A percentile compares a stretch with the other conserved stretches of the same genome.
These are phyloP conservation scores for Sitophilus oryzae DNA, from an alignment of 1,140 invertebrate genomes.

Conservation along the genomic window DNA sequence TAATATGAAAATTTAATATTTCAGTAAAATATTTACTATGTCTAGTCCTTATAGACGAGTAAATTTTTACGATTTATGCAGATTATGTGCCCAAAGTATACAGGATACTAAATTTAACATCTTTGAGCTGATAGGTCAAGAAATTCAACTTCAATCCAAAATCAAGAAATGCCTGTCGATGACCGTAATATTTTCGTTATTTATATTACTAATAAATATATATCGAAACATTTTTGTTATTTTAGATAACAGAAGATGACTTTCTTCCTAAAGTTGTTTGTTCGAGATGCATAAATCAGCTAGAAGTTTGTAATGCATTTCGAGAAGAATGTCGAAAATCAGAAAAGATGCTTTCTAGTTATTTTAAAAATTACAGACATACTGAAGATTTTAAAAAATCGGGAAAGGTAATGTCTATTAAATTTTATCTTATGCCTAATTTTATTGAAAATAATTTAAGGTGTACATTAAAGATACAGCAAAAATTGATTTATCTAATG, in stretches of 20 bases:
- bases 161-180: constrained; percentile 59
- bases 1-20: constrained; percentile 9
- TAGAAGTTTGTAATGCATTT: constrained; percentile 58
- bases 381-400: constrained; percentile 58
- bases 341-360: constrained; percentile 61
- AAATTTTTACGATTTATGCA: constrained; percentile 65
- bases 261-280: constrained; percentile 67
- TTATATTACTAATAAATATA: too few species aligned
- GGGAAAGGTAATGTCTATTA: constrained; percentile 50
- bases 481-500: background rate
- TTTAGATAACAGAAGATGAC: constrained; percentile 60
- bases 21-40: constrained; percentile 43
- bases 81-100: constrained; percentile 60
- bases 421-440: background rate
- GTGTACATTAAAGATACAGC: constrained; percentile 53
- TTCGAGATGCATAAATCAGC: constrained; percentile 54
- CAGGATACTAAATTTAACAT: constrained; percentile 58
- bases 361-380: constrained; percentile 55
- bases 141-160: constrained; percentile 57
- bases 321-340: constrained; percentile 59
- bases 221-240: constrained; percentile 13
- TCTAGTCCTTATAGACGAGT: constrained; percentile 58
- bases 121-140: constrained; percentile 58
- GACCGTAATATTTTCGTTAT: constrained; percentile 48
- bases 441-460: constrained; percentile 26